These are phyloP conservation scores for Philereme transversata DNA, from an alignment of 2,888 invertebrate species.

Conservation along the genomic window DNA sequence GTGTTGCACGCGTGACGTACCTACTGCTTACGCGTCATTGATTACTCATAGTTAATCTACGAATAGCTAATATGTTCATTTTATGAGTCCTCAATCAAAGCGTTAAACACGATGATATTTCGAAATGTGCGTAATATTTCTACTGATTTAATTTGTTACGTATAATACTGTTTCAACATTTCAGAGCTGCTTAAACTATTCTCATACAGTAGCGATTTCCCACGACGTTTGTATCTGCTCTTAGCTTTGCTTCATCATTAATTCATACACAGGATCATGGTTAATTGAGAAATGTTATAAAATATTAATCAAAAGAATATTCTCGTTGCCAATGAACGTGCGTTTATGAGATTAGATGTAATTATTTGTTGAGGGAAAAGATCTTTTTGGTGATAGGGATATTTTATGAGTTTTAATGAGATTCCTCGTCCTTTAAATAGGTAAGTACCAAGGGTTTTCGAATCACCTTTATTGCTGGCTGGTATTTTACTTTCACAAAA, in stretches of 20 bases:
- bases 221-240: neutral
- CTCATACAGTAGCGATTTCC: neutral
- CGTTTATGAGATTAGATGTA: constrained; percentile 19
- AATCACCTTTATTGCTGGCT: neutral
- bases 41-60: constrained; percentile 2
- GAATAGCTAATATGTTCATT: neutral
- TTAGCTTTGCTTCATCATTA: constrained; percentile 64
- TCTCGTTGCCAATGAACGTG: constrained; percentile 25
- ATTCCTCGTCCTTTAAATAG: neutral
- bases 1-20: constrained; percentile 3
- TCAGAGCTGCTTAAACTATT: neutral
- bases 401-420: constrained; percentile 15
- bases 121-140: too few species aligned
- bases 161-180: neutral
- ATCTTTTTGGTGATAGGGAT: constrained; percentile 18
- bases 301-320: constrained; percentile 60
- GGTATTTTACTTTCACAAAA: neutral
- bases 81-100: neutral
- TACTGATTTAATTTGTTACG: too few species aligned
- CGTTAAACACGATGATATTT: neutral
- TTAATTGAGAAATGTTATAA: constrained; percentile 62
- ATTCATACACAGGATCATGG: constrained; percentile 62
- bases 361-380: constrained; percentile 20
- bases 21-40: constrained; percentile 9
- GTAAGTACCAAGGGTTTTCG: neutral